phyloP scores from a whole-genome alignment of 2,113 vertebrate species.

The Tragelaphus imberbis region DNA sequence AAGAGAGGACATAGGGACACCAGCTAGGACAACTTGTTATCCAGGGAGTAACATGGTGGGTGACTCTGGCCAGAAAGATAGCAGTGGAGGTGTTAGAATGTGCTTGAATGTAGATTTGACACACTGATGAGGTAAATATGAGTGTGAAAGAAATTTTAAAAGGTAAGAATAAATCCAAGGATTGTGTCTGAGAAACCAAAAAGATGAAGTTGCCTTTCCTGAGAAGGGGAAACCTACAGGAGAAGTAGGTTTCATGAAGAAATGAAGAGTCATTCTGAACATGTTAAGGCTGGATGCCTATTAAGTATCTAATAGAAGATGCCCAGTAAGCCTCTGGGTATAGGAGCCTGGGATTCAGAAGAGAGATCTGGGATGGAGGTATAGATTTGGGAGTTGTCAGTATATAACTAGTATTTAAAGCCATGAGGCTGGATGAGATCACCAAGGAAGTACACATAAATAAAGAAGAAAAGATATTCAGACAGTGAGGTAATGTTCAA shows the following conservation, averaged over 20 bases:
- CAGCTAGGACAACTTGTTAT: not conserved
- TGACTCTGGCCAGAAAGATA: not conserved
- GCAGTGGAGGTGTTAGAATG: too few relatives aligned
- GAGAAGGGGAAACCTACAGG: not conserved
- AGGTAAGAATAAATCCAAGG: not conserved
- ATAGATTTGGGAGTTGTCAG: not conserved
- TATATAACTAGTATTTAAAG: slow-evolving; percentile 41
- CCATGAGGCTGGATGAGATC: slow-evolving; percentile 45
- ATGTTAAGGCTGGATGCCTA: not conserved
- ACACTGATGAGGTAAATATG: not conserved
- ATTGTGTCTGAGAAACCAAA: not conserved
- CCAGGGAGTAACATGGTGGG: not conserved
- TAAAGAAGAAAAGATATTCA: slow-evolving; percentile 68
- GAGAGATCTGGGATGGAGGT: not conserved
- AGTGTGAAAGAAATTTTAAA: not conserved
- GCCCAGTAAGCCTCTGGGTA: not conserved
- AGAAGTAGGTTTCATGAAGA: not conserved
- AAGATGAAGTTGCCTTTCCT: not conserved
- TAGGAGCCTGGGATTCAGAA: not conserved
- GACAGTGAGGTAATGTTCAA: slow-evolving; percentile 67
- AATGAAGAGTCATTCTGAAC: not conserved
- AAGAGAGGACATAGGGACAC: not conserved
- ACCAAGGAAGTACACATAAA: slow-evolving; percentile 61
- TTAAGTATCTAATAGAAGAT: not conserved
- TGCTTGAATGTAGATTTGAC: not conserved